A percentile compares a stretch with the other conserved stretches of the same genome.
Conservation (phyloP, 2,113 vertebrate genomes). For the Poeciliopsis retropinna region DNA sequence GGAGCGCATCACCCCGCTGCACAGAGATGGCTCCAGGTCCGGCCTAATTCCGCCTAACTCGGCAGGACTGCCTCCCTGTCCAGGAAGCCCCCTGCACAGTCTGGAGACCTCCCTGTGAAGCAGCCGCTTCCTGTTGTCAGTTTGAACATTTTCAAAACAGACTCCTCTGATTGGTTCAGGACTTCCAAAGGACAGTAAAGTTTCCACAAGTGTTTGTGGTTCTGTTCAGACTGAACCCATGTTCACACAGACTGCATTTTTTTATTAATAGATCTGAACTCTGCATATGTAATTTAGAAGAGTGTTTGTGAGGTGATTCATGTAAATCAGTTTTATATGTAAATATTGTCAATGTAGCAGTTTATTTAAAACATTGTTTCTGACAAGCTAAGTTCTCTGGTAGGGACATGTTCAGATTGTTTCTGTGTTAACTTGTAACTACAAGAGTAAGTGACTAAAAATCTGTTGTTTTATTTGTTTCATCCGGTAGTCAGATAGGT, state of each 20-base stretch:
- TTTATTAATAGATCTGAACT: slow-evolving; percentile 42
- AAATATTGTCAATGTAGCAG: slow-evolving; percentile 79
- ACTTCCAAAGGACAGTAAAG: slow-evolving; percentile 20
- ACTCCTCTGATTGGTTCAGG: slow-evolving; percentile 32
- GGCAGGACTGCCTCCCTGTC: slow-evolving; percentile 83
- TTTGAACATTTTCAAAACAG: slow-evolving; percentile 20
- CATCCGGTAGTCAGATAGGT: slow-evolving; percentile 30
- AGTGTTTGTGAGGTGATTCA: slow-evolving; percentile 47
- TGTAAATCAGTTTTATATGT: slow-evolving; percentile 33
- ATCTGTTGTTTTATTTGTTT: slow-evolving; percentile 17
- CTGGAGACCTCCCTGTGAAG: slow-evolving; percentile 97
- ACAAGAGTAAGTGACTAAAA: slow-evolving; percentile 12
- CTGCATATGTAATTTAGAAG: slow-evolving; percentile 54
- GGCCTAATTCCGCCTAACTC: slow-evolving; percentile 66
- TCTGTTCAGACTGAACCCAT: neutral
- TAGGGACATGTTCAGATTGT: slow-evolving; percentile 72
- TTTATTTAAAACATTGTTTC: slow-evolving; percentile 66
- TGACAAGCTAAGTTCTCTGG: slow-evolving; percentile 65
- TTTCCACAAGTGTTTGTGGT: slow-evolving; percentile 24
- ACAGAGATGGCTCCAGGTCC: slow-evolving; percentile 86
- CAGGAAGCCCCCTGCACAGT: slow-evolving; percentile 97
- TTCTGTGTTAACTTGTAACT: slow-evolving; percentile 19
- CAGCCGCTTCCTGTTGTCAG: neutral
- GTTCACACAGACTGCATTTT: slow-evolving; percentile 28
- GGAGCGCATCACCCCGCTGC: slow-evolving; percentile 86